A percentile compares a stretch with the other conserved stretches of the same genome.
These are phyloP conservation scores for Rhynchopsitta pachyrhyncha DNA, from an alignment of 2,113 vertebrate species.

Conservation along the genomic window DNA sequence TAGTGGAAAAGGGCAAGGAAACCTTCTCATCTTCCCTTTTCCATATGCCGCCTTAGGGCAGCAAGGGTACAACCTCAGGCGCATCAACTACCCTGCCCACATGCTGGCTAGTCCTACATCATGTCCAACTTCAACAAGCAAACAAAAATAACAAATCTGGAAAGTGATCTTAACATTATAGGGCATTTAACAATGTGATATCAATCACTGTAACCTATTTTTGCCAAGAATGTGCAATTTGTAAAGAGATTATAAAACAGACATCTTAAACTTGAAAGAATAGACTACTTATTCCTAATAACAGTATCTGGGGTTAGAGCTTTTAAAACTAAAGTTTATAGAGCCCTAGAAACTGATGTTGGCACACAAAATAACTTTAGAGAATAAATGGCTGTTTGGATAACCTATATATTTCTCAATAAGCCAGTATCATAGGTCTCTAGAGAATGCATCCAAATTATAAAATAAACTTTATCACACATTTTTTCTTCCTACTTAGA, in stretches of 20 bases:
- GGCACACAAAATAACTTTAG: neutral
- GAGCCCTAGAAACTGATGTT: neutral
- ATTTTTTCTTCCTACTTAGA: neutral
- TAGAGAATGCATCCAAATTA: neutral
- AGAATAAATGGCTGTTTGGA: neutral
- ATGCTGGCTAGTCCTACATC: neutral
- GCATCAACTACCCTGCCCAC: neutral
- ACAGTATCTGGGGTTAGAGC: neutral
- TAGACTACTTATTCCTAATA: neutral
- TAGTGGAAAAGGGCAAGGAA: neutral
- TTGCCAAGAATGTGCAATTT: neutral
- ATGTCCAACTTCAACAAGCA: neutral
- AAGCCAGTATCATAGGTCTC: neutral
- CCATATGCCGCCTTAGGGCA: neutral
- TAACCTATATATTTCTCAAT: neutral
- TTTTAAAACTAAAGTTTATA: slow-evolving; percentile 1
- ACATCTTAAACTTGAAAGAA: neutral
- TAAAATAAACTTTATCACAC: neutral
- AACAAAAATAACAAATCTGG: neutral
- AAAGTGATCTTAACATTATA: neutral
- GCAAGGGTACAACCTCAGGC: neutral
- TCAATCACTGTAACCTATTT: neutral
- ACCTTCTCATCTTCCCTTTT: neutral
- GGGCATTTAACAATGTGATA: neutral
- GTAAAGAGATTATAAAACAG: neutral